Percentiles rank a stretch among this genome's conserved stretches.
Conservation (phyloP, 2,113 vertebrate genomes). For the Ramphastos sulfuratus region DNA sequence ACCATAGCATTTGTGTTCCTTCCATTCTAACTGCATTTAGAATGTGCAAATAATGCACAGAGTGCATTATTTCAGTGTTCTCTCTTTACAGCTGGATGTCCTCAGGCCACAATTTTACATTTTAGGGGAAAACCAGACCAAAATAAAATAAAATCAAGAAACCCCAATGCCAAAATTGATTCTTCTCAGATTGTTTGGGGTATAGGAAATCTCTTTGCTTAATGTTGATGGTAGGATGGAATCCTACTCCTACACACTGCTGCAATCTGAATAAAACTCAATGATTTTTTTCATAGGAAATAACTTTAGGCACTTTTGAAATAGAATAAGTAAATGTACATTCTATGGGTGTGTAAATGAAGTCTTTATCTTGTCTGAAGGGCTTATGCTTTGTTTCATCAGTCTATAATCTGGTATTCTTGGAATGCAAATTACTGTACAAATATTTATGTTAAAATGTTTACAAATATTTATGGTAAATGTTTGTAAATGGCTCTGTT, state of each 20-base stretch:
- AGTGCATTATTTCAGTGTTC: neutral
- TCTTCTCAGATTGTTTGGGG: neutral
- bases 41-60: neutral
- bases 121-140: neutral
- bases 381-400: neutral
- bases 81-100: neutral
- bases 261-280: neutral
- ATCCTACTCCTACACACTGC: neutral
- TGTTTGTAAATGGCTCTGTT: too few relatives aligned
- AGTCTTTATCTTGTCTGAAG: neutral
- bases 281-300: neutral
- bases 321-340: neutral
- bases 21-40: neutral
- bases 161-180: neutral
- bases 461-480: too few relatives aligned
- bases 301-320: neutral
- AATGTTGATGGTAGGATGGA: neutral
- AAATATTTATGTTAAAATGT: neutral
- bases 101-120: neutral
- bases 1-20: neutral
- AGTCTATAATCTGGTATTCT: neutral
- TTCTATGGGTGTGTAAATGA: neutral
- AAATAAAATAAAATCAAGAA: neutral
- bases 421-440: neutral
- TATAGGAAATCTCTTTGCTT: neutral